A percentile compares a stretch with the other conserved stretches of the same genome.
Conservation (phyloP, 2,113 vertebrate genomes). For the Tautogolabrus adspersus region DNA sequence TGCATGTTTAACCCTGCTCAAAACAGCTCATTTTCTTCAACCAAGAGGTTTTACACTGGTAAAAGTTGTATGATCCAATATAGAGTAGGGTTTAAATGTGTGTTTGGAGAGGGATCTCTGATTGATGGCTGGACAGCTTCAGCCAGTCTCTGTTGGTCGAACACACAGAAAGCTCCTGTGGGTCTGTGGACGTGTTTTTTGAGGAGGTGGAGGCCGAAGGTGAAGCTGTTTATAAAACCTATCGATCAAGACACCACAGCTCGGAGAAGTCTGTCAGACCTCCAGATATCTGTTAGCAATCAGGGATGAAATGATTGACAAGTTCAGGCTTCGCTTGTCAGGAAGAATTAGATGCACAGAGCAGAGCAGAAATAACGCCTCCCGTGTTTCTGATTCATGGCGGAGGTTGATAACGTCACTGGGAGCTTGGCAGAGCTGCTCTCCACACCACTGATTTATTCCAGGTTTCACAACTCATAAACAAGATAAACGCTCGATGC, state of each 20-base stretch:
- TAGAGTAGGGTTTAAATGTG: not conserved
- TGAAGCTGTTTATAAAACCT: constrained; percentile 17
- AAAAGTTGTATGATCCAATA: not conserved
- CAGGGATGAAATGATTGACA: constrained; percentile 55
- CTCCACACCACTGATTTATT: constrained; percentile 60
- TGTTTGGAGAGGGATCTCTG: not conserved
- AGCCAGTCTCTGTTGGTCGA: constrained; percentile 10
- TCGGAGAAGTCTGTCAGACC: constrained; percentile 36
- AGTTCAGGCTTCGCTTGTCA: constrained; percentile 48
- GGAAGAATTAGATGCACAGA: constrained; percentile 42
- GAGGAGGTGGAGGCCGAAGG: constrained; percentile 30
- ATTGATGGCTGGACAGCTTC: not conserved
- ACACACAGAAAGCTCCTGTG: constrained; percentile 4
- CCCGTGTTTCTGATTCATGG: constrained; percentile 56
- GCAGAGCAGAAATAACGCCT: constrained; percentile 31
- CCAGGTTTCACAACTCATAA: constrained; percentile 68
- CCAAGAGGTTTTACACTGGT: not conserved
- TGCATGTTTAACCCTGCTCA: too few relatives aligned
- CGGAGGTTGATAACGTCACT: constrained; percentile 49
- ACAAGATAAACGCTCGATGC: constrained; percentile 58
- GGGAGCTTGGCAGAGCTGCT: constrained; percentile 53
- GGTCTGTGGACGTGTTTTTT: constrained; percentile 14
- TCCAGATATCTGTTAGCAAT: constrained; percentile 68
- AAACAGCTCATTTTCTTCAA: too few relatives aligned
- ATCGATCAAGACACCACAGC: constrained; percentile 9